Evolutionary conservation across 2,113 vertebrate species (phyloP).

Genomic region (Tapirus terrestris): DNA sequence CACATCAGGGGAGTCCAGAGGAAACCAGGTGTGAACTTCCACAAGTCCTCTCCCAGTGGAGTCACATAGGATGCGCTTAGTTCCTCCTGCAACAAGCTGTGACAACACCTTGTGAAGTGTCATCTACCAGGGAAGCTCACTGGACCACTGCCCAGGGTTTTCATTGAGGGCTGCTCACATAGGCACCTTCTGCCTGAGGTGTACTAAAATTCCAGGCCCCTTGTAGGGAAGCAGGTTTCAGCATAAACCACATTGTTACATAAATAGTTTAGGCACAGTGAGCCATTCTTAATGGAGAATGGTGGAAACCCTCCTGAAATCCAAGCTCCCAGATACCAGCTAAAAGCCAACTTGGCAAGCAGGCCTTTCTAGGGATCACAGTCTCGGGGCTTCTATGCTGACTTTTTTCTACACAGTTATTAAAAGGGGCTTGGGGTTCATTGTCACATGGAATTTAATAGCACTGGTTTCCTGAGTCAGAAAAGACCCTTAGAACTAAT

Average conservation of each 20-base stretch:
- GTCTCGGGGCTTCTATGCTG: rapidly evolving
- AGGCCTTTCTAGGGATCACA: rapidly evolving
- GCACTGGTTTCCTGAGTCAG: not conserved
- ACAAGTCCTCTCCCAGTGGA: rapidly evolving
- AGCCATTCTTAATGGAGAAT: no score
- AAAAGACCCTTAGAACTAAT: not conserved
- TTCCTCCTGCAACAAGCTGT: not conserved
- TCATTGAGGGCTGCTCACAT: no score
- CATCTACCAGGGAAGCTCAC: rapidly evolving
- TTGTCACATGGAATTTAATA: not conserved
- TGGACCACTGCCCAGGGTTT: not conserved
- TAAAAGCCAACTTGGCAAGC: not conserved
- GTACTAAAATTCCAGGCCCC: not conserved
- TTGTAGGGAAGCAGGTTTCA: not conserved
- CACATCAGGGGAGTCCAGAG: rapidly evolving
- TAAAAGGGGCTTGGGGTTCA: not conserved
- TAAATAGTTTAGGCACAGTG: not conserved
- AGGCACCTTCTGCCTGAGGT: not conserved
- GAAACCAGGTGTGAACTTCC: rapidly evolving
- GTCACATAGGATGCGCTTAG: rapidly evolving
- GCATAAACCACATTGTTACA: not conserved
- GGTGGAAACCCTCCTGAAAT: not conserved
- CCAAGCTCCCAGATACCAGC: not conserved
- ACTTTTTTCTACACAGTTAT: not conserved
- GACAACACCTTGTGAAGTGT: rapidly evolving